phyloP scores from a whole-genome alignment of 1,140 invertebrate genomes.

The Drosophila pruinosa region DNA sequence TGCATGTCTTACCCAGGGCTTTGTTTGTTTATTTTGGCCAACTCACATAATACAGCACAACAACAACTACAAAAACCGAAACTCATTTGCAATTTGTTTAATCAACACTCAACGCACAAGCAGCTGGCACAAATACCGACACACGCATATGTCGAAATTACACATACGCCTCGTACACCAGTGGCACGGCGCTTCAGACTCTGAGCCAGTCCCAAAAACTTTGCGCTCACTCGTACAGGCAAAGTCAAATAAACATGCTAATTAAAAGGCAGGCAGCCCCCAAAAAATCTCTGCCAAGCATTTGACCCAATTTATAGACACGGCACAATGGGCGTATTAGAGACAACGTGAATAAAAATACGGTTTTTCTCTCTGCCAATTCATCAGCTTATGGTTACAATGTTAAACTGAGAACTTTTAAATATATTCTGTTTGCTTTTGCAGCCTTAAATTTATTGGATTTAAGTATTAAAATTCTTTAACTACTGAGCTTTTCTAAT shows the following conservation, averaged over 20 bases:
- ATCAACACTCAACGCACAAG: constrained; percentile 70
- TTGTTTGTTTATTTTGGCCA: constrained; percentile 68
- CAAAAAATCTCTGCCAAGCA: constrained; percentile 27
- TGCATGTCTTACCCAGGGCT: constrained; percentile 73
- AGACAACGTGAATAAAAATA: not conserved
- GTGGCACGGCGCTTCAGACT: constrained; percentile 5
- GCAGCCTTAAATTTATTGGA: too few species aligned
- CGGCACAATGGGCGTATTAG: constrained; percentile 8
- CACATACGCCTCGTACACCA: constrained; percentile 61
- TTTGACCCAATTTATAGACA: constrained; percentile 71
- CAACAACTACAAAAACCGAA: constrained; percentile 47
- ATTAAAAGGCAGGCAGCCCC: constrained; percentile 59
- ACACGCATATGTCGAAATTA: constrained; percentile 32
- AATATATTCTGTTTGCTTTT: not conserved
- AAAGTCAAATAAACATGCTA: constrained; percentile 81
- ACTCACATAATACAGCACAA: constrained; percentile 21
- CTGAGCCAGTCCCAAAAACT: constrained; percentile 41
- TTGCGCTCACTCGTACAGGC: constrained; percentile 38
- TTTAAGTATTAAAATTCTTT: too few species aligned
- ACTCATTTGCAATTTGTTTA: constrained; percentile 81
- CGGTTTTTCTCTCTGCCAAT: not conserved
- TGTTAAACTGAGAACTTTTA: not conserved
- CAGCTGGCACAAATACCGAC: constrained; percentile 33
- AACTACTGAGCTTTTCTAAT: too few species aligned
- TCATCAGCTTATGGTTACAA: not conserved